Conservation (phyloP, 2,797 vertebrate species). For the Chromis chromis region DNA sequence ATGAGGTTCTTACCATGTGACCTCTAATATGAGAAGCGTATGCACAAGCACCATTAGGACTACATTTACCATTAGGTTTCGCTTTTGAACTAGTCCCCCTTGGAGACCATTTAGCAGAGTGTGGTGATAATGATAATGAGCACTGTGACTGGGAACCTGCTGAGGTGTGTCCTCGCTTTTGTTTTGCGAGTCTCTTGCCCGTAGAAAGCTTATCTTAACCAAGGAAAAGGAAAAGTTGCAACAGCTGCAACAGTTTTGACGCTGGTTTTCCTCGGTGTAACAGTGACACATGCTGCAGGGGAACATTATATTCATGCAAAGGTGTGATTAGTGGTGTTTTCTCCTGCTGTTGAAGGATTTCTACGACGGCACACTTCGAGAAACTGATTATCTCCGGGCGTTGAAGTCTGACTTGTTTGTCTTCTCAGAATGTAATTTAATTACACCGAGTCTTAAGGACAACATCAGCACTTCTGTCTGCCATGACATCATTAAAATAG, state of each 20-base stretch:
- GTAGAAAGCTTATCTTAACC: constrained; percentile 12
- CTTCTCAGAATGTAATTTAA: constrained; percentile 60
- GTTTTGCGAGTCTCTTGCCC: constrained; percentile 6
- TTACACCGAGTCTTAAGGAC: constrained; percentile 58
- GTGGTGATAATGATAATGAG: constrained; percentile 66
- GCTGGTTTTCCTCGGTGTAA: not conserved
- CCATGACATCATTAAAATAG: constrained; percentile 70
- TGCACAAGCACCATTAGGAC: constrained; percentile 23
- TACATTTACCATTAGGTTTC: constrained; percentile 25
- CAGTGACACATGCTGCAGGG: constrained; percentile 1
- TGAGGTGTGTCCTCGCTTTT: constrained; percentile 46
- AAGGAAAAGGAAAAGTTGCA: constrained; percentile 21
- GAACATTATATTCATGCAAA: not conserved
- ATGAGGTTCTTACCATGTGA: constrained; percentile 15
- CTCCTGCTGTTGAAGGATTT: constrained; percentile 15
- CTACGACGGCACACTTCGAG: constrained; percentile 8
- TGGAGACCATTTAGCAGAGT: constrained; percentile 60
- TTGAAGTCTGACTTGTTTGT: constrained; percentile 46
- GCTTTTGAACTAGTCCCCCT: constrained; percentile 32
- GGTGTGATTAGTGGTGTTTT: not conserved
- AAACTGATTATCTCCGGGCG: constrained; percentile 23
- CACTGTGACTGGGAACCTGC: constrained; percentile 43
- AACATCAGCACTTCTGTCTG: constrained; percentile 64
- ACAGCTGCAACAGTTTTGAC: constrained; percentile 11
- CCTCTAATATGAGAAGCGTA: constrained; percentile 1